Conservation (phyloP, 2,888 invertebrate species). For the Melieria omissa region DNA sequence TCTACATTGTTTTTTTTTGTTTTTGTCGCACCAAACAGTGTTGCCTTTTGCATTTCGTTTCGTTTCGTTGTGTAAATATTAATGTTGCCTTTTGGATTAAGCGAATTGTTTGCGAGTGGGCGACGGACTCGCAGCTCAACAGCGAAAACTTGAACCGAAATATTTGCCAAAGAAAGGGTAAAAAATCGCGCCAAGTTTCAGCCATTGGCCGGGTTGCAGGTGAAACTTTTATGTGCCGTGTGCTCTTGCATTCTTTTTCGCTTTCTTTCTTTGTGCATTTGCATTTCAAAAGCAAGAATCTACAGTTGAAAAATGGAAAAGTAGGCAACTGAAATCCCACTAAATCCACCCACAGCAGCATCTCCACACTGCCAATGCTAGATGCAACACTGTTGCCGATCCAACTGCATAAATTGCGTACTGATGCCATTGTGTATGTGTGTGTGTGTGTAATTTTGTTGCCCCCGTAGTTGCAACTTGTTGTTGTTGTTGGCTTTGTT, state of each 20-base stretch:
- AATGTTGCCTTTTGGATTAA: constrained; percentile 32
- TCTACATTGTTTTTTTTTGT: too few species aligned
- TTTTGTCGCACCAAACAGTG: not conserved
- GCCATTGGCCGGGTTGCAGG: not conserved
- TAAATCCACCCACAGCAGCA: too few species aligned
- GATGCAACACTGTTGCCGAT: too few species aligned
- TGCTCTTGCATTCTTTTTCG: not conserved
- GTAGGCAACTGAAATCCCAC: not conserved
- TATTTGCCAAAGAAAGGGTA: not conserved
- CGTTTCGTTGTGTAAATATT: constrained; percentile 26
- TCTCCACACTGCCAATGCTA: too few species aligned
- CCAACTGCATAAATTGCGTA: too few species aligned
- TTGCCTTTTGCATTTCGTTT: constrained; percentile 28
- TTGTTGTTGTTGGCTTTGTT: not conserved
- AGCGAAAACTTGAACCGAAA: not conserved
- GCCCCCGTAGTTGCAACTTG: not conserved
- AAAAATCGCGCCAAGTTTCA: not conserved
- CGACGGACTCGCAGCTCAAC: not conserved
- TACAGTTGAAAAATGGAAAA: not conserved
- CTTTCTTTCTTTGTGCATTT: not conserved
- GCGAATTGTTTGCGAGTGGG: constrained; percentile 25
- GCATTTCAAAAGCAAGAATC: constrained; percentile 19
- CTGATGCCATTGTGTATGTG: too few species aligned
- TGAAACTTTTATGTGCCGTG: not conserved
- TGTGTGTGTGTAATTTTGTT: not conserved